Conservation (phyloP, 2,797 vertebrate species). For the Myiotriccus ornatus region DNA sequence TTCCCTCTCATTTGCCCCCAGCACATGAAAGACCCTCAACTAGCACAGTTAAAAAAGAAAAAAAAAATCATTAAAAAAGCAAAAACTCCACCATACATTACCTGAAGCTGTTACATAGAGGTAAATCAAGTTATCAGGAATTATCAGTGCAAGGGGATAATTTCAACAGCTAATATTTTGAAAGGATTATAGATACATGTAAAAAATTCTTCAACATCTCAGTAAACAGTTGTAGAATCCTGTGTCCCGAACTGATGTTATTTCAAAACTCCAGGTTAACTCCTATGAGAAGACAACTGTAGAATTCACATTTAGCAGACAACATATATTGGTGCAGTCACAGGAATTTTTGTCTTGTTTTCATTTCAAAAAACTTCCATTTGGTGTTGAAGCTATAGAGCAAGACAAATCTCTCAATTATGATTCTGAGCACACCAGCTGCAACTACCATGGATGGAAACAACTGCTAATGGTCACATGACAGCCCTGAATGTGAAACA, state of each 20-base stretch:
- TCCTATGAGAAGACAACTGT: neutral
- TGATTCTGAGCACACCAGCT: slow-evolving; percentile 29
- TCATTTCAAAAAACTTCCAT: neutral
- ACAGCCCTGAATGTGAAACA: neutral
- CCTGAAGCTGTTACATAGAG: neutral
- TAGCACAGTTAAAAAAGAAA: neutral
- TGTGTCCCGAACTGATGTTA: neutral
- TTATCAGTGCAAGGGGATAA: neutral
- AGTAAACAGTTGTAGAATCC: neutral
- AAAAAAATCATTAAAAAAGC: neutral
- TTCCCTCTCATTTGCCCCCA: neutral
- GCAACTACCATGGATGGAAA: neutral
- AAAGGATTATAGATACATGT: neutral
- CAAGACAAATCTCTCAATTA: slow-evolving; percentile 6
- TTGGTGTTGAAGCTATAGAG: neutral
- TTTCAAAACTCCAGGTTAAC: neutral
- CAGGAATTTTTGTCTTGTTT: neutral
- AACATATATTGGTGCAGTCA: neutral
- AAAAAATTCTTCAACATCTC: neutral
- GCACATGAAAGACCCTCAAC: neutral
- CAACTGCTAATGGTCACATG: slow-evolving; percentile 15
- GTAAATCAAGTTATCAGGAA: neutral
- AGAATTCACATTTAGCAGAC: neutral
- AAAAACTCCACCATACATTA: neutral
- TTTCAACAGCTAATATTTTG: neutral